Evolutionary conservation across 2,888 invertebrate species (phyloP).

Genomic region (Neoascia interrupta): DNA sequence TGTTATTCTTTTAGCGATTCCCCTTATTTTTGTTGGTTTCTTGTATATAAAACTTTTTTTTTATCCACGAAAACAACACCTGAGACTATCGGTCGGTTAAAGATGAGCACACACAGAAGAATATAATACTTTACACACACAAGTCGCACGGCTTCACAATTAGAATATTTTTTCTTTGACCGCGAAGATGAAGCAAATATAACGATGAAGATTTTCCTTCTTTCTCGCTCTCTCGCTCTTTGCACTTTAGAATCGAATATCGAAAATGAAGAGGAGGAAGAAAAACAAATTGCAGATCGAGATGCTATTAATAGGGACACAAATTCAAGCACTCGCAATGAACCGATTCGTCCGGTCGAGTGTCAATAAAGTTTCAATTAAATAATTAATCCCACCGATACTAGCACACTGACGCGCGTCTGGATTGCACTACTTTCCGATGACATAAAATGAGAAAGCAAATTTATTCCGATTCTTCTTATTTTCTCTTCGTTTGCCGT

Average conservation of each 20-base stretch:
- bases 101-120: conserved; percentile 41
- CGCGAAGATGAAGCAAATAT: conserved; percentile 42
- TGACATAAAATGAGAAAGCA: conserved; percentile 11
- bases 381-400: conserved; percentile 1
- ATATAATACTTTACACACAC: conserved; percentile 2
- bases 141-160: conserved; percentile 34
- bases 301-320: conserved; percentile 31
- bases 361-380: conserved; percentile 47
- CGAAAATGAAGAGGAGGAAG: neutral
- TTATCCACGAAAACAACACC: conserved; percentile 43
- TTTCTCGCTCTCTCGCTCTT: conserved; percentile 5
- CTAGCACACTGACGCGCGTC: neutral
- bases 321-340: too few species aligned
- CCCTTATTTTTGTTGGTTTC: conserved; percentile 31
- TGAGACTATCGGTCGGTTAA: conserved; percentile 42
- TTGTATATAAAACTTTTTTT: conserved; percentile 5
- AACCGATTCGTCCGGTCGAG: conserved; percentile 32
- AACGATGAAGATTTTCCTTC: conserved; percentile 43
- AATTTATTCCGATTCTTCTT: neutral
- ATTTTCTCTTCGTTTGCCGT: conserved; percentile 1
- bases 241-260: conserved; percentile 18
- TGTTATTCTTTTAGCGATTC: conserved; percentile 60
- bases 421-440: conserved; percentile 25
- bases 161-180: conserved; percentile 62
- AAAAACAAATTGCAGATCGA: conserved; percentile 31